Evolutionary conservation across 2,888 invertebrate genomes (phyloP).

Genomic region (Aquatica leii): DNA sequence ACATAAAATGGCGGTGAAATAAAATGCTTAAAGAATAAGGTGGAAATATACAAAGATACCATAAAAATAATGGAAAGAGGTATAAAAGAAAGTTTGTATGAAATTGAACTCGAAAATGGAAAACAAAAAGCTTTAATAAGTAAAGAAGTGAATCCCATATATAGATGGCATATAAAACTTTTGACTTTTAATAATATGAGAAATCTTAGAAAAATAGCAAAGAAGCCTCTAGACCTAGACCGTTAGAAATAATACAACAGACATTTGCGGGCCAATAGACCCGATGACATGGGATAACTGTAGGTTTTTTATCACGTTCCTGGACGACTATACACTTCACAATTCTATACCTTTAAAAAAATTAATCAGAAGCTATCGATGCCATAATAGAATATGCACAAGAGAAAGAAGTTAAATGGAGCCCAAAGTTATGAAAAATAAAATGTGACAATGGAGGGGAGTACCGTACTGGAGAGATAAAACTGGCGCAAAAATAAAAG

Average conservation of each 20-base stretch:
- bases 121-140: too few relatives aligned
- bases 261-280: conserved; percentile 17
- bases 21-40: too few relatives aligned
- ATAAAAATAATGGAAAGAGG: too few relatives aligned
- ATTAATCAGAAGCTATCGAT: conserved; percentile 16
- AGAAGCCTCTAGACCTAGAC: too few relatives aligned
- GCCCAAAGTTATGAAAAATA: conserved; percentile 11
- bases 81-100: too few relatives aligned
- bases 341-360: too few relatives aligned
- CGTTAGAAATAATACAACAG: conserved; percentile 10
- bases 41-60: too few relatives aligned
- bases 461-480: conserved; percentile 10
- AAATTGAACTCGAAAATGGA: too few relatives aligned
- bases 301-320: conserved; percentile 15
- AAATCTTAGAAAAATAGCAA: background rate
- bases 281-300: conserved; percentile 13
- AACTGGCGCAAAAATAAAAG: conserved; percentile 24
- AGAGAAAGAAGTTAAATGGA: conserved; percentile 11
- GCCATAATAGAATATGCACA: conserved; percentile 14
- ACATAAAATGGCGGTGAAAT: too few relatives aligned
- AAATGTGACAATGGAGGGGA: conserved; percentile 23
- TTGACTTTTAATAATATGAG: too few relatives aligned
- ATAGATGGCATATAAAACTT: too few relatives aligned
- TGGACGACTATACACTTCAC: too few relatives aligned
- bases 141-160: background rate